Evolutionary conservation across 2,797 vertebrate genomes (phyloP).

Genomic region (Spizella passerina): DNA sequence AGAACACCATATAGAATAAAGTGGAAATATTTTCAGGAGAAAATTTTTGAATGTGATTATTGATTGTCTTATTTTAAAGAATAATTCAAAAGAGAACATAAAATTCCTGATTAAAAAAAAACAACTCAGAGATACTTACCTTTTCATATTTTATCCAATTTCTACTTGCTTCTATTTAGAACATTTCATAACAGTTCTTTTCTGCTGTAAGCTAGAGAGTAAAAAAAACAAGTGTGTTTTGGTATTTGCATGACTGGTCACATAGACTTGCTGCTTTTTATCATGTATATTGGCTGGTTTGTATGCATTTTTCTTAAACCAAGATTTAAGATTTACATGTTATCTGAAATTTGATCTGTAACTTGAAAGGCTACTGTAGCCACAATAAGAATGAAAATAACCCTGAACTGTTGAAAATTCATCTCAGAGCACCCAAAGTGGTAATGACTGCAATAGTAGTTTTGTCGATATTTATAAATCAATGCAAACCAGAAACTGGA

Average conservation of each 20-base stretch:
- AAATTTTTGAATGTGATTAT: neutral
- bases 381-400: constrained; percentile 42
- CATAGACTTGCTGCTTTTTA: neutral
- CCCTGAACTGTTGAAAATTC: constrained; percentile 49
- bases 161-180: constrained; percentile 22
- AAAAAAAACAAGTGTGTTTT: neutral
- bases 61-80: neutral
- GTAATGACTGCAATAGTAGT: constrained; percentile 53
- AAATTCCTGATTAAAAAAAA: neutral
- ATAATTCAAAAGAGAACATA: neutral
- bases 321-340: constrained; percentile 43
- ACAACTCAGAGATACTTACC: neutral
- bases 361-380: constrained; percentile 50
- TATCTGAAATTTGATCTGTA: constrained; percentile 41
- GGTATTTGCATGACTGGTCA: neutral
- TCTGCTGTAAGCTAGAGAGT: neutral
- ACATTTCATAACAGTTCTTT: neutral
- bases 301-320: constrained; percentile 16
- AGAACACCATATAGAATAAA: neutral
- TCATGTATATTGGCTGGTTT: neutral
- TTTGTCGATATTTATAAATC: constrained; percentile 63
- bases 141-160: neutral
- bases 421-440: constrained; percentile 11
- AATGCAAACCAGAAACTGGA: constrained; percentile 50
- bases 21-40: neutral